Base-by-base conservation (phyloP, 2,113 vertebrate species). In the Cyprinodon brontotheroides region DNA sequence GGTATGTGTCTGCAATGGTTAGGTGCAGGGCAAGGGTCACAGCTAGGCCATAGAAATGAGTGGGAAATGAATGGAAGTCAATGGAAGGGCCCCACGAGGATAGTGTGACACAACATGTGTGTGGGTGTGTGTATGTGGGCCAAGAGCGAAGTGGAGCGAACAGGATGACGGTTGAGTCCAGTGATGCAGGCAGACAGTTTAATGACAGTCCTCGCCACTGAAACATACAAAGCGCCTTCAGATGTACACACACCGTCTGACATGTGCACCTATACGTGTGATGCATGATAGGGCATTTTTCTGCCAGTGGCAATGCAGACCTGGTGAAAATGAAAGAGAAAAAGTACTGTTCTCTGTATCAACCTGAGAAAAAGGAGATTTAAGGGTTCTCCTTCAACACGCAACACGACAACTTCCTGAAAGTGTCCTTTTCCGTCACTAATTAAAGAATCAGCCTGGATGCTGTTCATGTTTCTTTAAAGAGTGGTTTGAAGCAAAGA, bases 161-260 rank as follows among this genome's bases (percentile, higher is more conserved):
- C 87, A 36, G 74, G 17, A 78, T 92, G 91, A 91, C 86, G 90
- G 82, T 89, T 80, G 90, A 89, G 74, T 80, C 72, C 61, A 77
- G 72, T 92, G 88, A 92, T 92, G 89, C 89, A 89, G 86, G 64
- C 69, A n/a, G 92, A 92, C 91, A 92, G 87, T 89, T 92, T 92
- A 92, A 92, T 86, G 91, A 93, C 89, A 87, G 82, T 89, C 84
- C 80, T 89, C 84, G 83, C 83, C 87, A 75, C 69, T 78, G 75
- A 87, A 53, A 90, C 89, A 88, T 87, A 86, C 82, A 80, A 72
- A 78, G 78, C 36, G 38, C 74, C 63, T 68, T 40, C 83, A 74
- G 72, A 85, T 75, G 82, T 79, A 88, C 87, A 85, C 83, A 67
- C 81, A 20, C 72, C 39, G 5, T 72, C 64, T 89, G 87, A 88